These are phyloP conservation scores for Junco hyemalis DNA, from an alignment of 2,113 vertebrate genomes.

Conservation along the genomic window DNA sequence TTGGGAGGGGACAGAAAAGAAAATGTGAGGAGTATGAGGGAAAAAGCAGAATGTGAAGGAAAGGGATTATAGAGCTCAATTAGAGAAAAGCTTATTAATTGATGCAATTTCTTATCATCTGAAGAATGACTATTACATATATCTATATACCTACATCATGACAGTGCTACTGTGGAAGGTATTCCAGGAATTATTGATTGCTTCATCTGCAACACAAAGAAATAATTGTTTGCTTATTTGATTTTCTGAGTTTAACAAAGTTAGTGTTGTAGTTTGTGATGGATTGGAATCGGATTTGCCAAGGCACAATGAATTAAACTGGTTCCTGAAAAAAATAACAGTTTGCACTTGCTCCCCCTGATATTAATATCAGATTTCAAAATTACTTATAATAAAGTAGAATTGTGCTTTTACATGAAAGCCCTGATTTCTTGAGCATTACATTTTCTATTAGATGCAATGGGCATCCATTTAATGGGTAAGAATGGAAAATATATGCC, in stretches of 20 bases:
- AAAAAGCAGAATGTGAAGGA: background rate
- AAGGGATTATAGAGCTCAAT: background rate
- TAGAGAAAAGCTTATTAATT: background rate
- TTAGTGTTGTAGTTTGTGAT: background rate
- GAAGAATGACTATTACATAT: background rate
- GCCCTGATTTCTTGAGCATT: background rate
- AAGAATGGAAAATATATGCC: background rate
- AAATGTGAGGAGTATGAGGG: background rate
- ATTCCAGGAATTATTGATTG: background rate
- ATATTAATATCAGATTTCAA: background rate
- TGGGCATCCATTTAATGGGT: background rate
- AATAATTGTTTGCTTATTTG: background rate
- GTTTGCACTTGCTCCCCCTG: background rate
- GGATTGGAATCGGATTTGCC: background rate
- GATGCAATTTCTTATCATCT: background rate
- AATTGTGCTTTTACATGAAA: background rate
- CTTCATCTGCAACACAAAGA: background rate
- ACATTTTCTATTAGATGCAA: background rate
- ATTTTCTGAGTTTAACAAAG: constrained; percentile 5
- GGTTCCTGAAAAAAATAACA: background rate
- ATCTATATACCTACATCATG: background rate
- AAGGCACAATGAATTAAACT: background rate
- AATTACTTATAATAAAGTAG: background rate
- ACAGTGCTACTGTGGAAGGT: background rate
- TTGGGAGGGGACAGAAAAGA: background rate